Base-by-base conservation (phyloP, 2,113 vertebrate genomes). In the Zosterops borbonicus region DNA sequence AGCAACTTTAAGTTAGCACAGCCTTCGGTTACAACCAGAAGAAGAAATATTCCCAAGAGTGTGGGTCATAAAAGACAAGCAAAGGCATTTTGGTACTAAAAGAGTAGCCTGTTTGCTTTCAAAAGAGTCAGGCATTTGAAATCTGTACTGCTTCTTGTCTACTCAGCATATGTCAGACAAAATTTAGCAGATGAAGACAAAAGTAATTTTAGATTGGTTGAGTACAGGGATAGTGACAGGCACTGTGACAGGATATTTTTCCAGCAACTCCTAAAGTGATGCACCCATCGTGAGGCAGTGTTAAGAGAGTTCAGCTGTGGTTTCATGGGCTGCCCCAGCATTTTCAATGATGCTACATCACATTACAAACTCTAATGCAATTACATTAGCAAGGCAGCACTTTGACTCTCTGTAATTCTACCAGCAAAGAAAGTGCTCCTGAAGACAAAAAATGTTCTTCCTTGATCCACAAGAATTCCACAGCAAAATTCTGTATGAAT, bases 171-270 rank as follows among this genome's bases (percentile, higher is more conserved):
- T 42, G 86, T 91, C 94, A 94, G 24, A 41, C 88, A 96, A 94
- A 94, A 35, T 88, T 87, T 58, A 97, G 92, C 92, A 87, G 74
- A 87, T 83, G 70, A 97, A 96, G 83, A 94, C 53, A 94, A 84
- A 88, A 64, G 78, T 78, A 91, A 96, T 71, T 96, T 95, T 89
- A 91, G 95, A 86, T 74, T 42, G 89, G 69, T 52, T 9, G 37
- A 92, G 86, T 85, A 82, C 52, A 79, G 59, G 86, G 55, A 88
- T 67, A 91, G 73, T 75, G 52, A 81, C 6, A 23, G 89, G 83
- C 94, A 94, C 68, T 55, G 71, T 60, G 47, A 90, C 79, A 95
- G 87, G 96, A 79, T 21, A 65, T 41, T 69, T 47, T 29, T 62
- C 21, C 56, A 81, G 64, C 58, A 83, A 49, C 12, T 70, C 55